These are phyloP conservation scores for Hecatera dysodea DNA, from an alignment of 2,888 invertebrate species.

Conservation along the genomic window DNA sequence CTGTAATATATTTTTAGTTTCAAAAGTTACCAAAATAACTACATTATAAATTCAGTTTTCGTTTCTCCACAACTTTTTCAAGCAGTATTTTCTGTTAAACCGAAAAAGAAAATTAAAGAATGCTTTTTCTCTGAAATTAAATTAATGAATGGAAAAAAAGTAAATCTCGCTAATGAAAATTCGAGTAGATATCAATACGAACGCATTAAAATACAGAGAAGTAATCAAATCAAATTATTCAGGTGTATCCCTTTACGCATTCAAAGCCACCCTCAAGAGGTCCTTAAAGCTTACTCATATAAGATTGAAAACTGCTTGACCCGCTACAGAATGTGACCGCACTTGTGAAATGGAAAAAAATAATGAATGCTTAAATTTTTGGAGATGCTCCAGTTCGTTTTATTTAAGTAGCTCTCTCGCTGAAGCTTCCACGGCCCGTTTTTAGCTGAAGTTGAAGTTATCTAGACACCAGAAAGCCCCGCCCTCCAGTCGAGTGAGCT, in stretches of 20 bases:
- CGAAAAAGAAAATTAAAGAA: background rate
- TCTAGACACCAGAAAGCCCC: constrained; percentile 48
- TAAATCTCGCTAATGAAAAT: constrained; percentile 33
- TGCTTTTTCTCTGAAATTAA: constrained; percentile 6
- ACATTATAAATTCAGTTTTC: background rate
- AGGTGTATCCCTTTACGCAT: constrained; percentile 58
- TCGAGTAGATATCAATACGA: constrained; percentile 37
- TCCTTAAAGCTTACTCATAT: constrained; percentile 60
- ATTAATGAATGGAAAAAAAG: constrained; percentile 3
- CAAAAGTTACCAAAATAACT: background rate
- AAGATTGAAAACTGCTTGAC: constrained; percentile 72
- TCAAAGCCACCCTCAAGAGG: constrained; percentile 52
- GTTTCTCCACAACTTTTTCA: background rate
- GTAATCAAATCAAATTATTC: constrained; percentile 59
- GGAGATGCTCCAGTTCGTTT: constrained; percentile 71
- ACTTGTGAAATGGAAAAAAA: constrained; percentile 72
- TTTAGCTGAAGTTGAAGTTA: constrained; percentile 54
- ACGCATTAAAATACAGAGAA: constrained; percentile 33
- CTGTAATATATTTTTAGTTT: constrained; percentile 1
- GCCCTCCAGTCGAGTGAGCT: constrained; percentile 24
- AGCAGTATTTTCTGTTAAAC: background rate
- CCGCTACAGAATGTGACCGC: constrained; percentile 65
- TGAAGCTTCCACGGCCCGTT: constrained; percentile 54
- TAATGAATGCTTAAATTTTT: constrained; percentile 73
- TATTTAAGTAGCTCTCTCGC: constrained; percentile 68